These are phyloP conservation scores for Macrotrachela quadricornifera DNA, from an alignment of 1,140 invertebrate genomes.

Conservation along the genomic window DNA sequence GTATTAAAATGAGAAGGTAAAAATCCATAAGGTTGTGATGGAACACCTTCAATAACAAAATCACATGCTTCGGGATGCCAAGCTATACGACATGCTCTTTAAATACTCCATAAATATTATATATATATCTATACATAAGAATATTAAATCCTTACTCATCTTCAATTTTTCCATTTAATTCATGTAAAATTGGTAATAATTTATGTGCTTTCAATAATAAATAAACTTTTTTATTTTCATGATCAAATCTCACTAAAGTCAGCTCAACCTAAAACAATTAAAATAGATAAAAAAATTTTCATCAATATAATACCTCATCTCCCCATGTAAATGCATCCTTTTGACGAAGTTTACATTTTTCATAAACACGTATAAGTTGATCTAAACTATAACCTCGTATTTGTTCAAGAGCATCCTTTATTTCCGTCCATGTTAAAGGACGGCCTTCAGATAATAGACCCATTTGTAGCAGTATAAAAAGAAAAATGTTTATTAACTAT, in stretches of 20 bases:
- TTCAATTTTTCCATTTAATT: conserved; percentile 25
- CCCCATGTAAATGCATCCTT: conserved; percentile 96
- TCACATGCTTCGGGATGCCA: conserved; percentile 95
- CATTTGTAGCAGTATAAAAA: conserved; percentile 37
- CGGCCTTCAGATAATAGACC: conserved; percentile 78
- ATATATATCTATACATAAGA: too few species aligned
- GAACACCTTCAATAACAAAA: conserved; percentile 97
- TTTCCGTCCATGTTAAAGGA: conserved; percentile 82
- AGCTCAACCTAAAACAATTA: background rate
- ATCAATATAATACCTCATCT: conserved; percentile 41
- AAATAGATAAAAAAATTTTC: background rate
- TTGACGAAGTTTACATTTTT: conserved; percentile 57
- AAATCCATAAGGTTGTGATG: conserved; percentile 59
- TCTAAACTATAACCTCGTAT: conserved; percentile 68
- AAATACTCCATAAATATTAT: too few species aligned
- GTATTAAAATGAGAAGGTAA: conserved; percentile 84
- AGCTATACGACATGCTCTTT: too few species aligned
- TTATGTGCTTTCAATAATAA: background rate
- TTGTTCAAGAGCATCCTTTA: conserved; percentile 62
- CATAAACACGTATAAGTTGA: conserved; percentile 80
- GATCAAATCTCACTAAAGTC: conserved; percentile 1
- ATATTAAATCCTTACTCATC: background rate
- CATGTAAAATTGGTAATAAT: background rate
- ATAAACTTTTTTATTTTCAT: conserved; percentile 2
- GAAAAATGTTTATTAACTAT: too few species aligned